Evolutionary conservation across 2,797 vertebrate species (phyloP), one percentile per base, ranked within the genome.

Genomic region (Petrocephalus sullivani): DNA sequence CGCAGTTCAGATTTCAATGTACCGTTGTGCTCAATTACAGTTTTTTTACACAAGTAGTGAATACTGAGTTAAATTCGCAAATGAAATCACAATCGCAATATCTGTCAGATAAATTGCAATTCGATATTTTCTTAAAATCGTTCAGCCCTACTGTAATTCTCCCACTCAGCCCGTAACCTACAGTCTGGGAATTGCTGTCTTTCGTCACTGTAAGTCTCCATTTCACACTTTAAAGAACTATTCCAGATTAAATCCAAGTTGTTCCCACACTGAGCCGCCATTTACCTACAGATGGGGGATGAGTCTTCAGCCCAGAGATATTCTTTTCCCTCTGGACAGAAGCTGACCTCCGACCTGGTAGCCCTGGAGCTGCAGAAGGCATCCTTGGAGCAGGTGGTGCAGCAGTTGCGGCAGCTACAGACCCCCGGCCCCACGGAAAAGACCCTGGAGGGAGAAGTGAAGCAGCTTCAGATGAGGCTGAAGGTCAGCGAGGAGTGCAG

Each of bases 401-500:
- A 95, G 89, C 93, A 95, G 87, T 89, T 85, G 71, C 89, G 64
- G 83, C 87, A 89, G n/a, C 82, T 93, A 89, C 90, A 89, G 92
- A 87, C 75, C 89, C 88, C 93, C 94, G 78, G 84, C 89, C 88
- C 87, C 88, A 87, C 91, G 90, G 92, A 94, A 89, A 96, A 93
- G 87, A 94, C 90, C 87, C 87, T 91, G 88, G 95, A 95, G 92
- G 90, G 92, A 88, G 95, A 96, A 92, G 90, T 94, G 71, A 96
- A 96, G 91, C 95, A 95, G 88, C 91, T 96, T 89, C 95, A 95
- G 33, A 94, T 90, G 92, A 96, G 96, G 93, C 91, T 96, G 82
- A 96, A 96, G 96, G 96, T 96, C 91, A 94, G 41, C 19, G n/a
- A 53, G 21, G 10, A 21, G 54, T 54, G 1, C 16, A 3, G 16